Percentiles rank a stretch among this genome's conserved stretches.
Conservation (phyloP, 2,797 vertebrate species). For the Megalops cyprinoides region DNA sequence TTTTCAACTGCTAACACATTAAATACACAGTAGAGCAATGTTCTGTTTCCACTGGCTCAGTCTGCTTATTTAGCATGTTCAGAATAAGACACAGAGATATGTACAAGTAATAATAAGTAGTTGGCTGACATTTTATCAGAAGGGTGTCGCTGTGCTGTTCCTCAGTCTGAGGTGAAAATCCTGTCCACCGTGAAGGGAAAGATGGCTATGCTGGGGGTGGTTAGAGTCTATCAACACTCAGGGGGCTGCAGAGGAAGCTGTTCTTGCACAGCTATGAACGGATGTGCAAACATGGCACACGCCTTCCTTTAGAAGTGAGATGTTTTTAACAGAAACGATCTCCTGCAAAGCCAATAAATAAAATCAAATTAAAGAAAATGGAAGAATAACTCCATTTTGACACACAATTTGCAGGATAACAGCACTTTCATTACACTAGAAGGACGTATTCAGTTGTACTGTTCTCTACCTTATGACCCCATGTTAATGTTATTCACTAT, state of each 20-base stretch:
- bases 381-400: too few relatives aligned
- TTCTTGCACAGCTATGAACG: background rate
- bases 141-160: slow-evolving; percentile 78
- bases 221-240: slow-evolving; percentile 70
- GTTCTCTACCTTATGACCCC: background rate
- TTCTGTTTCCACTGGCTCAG: background rate
- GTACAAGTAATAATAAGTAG: background rate
- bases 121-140: slow-evolving; percentile 63
- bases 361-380: too few relatives aligned
- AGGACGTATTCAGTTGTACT: too few relatives aligned
- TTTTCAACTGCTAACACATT: background rate
- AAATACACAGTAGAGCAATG: background rate
- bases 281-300: too few relatives aligned
- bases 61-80: background rate
- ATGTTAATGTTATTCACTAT: background rate
- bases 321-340: too few relatives aligned
- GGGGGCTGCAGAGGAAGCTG: slow-evolving; percentile 55
- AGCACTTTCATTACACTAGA: too few relatives aligned
- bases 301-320: too few relatives aligned
- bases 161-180: slow-evolving; percentile 72
- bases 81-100: background rate
- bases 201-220: slow-evolving; percentile 54
- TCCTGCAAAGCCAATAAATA: too few relatives aligned
- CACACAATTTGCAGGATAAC: too few relatives aligned
- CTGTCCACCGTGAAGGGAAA: slow-evolving; percentile 70